Evolutionary conservation across 2,888 invertebrate genomes (phyloP).

Genomic region (Oxytorus armatus): DNA sequence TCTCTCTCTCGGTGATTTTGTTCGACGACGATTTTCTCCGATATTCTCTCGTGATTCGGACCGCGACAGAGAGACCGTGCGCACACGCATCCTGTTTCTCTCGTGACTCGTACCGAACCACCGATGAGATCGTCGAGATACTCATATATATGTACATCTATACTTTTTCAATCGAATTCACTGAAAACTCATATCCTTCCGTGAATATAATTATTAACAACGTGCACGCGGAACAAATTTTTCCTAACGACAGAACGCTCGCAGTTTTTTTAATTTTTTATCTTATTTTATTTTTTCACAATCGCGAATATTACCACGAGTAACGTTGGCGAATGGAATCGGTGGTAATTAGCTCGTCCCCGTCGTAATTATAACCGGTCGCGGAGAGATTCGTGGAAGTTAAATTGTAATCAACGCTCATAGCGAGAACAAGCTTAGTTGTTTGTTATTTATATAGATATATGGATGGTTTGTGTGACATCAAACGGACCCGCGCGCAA

Average conservation of each 20-base stretch:
- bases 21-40: conserved; percentile 46
- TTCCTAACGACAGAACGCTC: neutral
- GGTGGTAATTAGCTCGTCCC: conserved; percentile 11
- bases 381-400: conserved; percentile 24
- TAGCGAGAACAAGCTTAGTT: neutral
- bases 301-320: no score
- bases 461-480: neutral
- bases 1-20: conserved; percentile 3
- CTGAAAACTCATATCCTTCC: conserved; percentile 42
- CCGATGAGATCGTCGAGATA: neutral
- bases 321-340: conserved; percentile 2
- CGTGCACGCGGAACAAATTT: neutral
- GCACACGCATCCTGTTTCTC: conserved; percentile 56
- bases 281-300: no score
- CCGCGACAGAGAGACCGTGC: conserved; percentile 59
- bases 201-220: neutral
- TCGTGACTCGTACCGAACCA: conserved; percentile 45
- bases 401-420: neutral
- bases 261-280: neutral
- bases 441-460: no score
- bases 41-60: conserved; percentile 32
- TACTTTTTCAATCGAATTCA: conserved; percentile 19
- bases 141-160: neutral
- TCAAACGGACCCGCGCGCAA: neutral
- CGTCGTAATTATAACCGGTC: neutral